Evolutionary conservation across 2,797 vertebrate species (phyloP).

Genomic region (Todus mexicanus): DNA sequence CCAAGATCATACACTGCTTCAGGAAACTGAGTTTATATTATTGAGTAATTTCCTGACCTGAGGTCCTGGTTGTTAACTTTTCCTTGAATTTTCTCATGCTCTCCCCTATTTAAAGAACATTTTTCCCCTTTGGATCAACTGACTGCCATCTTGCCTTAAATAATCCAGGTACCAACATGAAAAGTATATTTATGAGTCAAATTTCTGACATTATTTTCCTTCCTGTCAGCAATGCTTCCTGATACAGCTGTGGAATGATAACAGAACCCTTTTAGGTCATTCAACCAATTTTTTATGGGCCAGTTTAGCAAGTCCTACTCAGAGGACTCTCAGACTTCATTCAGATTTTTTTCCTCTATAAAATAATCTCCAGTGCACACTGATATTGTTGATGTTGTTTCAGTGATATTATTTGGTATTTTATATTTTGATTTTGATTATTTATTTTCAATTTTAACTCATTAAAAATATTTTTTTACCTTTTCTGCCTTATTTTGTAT

Average conservation of each 20-base stretch:
- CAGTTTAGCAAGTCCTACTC: not conserved
- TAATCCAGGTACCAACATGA: not conserved
- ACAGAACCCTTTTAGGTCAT: not conserved
- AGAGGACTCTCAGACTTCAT: not conserved
- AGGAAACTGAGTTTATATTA: not conserved
- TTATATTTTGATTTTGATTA: not conserved
- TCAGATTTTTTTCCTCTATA: not conserved
- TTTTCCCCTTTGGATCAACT: not conserved
- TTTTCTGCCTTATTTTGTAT: not conserved
- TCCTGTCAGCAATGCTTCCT: slow-evolving; percentile 13
- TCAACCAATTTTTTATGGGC: not conserved
- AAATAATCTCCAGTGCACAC: not conserved
- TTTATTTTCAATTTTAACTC: not conserved
- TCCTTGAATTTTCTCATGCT: slow-evolving; percentile 13
- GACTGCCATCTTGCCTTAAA: not conserved
- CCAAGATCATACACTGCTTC: not conserved
- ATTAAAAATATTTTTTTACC: not conserved
- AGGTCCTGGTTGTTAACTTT: not conserved
- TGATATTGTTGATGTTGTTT: not conserved
- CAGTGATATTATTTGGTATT: not conserved
- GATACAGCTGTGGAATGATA: not conserved
- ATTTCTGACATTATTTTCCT: slow-evolving; percentile 5
- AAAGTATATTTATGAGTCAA: not conserved
- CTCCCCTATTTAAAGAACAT: not conserved
- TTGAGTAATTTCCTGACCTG: not conserved